These are phyloP conservation scores for Cyprinodon diabolis DNA, from an alignment of 2,797 vertebrate genomes.

Conservation along the genomic window DNA sequence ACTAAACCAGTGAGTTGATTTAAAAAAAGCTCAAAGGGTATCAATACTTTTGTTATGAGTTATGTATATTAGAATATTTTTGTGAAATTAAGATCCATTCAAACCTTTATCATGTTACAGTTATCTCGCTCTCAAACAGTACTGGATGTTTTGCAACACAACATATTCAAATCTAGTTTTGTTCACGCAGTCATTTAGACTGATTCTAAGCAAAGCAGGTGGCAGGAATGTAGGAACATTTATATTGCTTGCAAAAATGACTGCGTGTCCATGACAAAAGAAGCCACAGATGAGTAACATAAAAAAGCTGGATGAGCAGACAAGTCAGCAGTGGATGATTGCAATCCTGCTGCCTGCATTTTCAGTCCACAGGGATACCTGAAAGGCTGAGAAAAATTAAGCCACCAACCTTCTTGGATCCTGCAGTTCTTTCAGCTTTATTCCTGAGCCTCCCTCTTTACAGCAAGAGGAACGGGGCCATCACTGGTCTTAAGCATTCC, in stretches of 20 bases:
- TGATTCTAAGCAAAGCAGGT: background rate
- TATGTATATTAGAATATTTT: no score
- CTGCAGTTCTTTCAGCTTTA: background rate
- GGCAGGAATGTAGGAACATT: background rate
- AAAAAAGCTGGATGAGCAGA: background rate
- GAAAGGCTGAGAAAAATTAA: constrained; percentile 2
- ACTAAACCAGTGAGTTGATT: no score
- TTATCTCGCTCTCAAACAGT: no score
- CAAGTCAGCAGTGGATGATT: background rate
- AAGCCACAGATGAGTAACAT: background rate
- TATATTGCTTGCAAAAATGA: background rate
- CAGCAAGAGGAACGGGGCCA: background rate
- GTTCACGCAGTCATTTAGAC: no score
- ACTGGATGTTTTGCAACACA: no score
- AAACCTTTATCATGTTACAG: no score
- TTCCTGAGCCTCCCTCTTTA: background rate
- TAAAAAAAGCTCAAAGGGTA: no score
- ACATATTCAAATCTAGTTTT: background rate
- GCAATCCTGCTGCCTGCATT: background rate
- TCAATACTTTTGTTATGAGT: no score
- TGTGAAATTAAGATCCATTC: no score
- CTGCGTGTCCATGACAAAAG: background rate
- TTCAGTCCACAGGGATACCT: constrained; percentile 1
- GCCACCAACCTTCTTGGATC: background rate
- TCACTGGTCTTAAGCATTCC: background rate